A percentile compares a stretch with the other conserved stretches of the same genome.
These are phyloP conservation scores for Narcine bancroftii DNA, from an alignment of 2,113 vertebrate species.

Conservation along the genomic window DNA sequence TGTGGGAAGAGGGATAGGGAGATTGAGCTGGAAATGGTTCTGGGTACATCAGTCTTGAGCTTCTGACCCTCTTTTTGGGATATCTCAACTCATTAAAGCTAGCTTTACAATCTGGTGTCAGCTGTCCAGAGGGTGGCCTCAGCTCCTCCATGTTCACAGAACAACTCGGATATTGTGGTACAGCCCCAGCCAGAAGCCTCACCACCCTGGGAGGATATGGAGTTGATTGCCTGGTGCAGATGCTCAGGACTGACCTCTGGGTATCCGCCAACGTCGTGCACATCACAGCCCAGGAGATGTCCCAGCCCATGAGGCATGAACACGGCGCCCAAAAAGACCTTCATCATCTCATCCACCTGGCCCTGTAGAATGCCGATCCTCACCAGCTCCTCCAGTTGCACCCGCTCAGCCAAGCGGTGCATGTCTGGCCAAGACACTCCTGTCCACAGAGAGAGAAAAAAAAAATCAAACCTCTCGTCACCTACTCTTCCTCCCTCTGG, in stretches of 20 bases:
- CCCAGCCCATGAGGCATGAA: slow-evolving; percentile 96
- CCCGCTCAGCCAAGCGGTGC: slow-evolving; percentile 82
- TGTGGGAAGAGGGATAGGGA: not conserved
- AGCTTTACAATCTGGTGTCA: too few relatives aligned
- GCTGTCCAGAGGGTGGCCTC: too few relatives aligned
- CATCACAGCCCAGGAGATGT: slow-evolving; percentile 89
- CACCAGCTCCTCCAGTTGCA: slow-evolving; percentile 84
- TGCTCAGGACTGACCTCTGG: slow-evolving; percentile 70
- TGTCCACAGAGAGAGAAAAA: not conserved
- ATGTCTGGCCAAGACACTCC: slow-evolving; percentile 87
- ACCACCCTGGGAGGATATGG: too few relatives aligned
- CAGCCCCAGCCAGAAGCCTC: too few relatives aligned
- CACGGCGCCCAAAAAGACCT: slow-evolving; percentile 78
- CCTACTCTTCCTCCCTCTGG: not conserved
- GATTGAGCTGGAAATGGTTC: not conserved
- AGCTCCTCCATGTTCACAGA: too few relatives aligned
- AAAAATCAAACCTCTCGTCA: not conserved
- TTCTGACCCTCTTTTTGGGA: too few relatives aligned
- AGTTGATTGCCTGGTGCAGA: too few relatives aligned
- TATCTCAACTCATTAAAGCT: too few relatives aligned
- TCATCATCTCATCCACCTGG: slow-evolving; percentile 79
- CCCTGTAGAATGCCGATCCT: slow-evolving; percentile 73
- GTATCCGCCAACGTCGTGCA: slow-evolving; percentile 94
- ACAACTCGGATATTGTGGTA: too few relatives aligned
- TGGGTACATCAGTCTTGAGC: not conserved